These are phyloP conservation scores for Phlogophora meticulosa DNA, from an alignment of 2,888 invertebrate species.

Conservation along the genomic window DNA sequence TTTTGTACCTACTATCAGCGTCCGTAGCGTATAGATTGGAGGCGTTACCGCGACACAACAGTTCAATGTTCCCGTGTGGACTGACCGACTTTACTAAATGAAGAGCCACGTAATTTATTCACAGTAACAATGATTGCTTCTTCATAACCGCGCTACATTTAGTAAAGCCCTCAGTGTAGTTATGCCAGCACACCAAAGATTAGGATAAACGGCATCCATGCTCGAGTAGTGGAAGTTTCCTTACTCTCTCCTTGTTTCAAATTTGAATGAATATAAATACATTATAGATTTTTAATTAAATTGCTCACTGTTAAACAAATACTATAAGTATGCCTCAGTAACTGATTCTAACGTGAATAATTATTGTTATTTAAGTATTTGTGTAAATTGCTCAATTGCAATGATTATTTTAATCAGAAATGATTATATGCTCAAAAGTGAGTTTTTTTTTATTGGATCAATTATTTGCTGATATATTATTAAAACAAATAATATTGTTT, in stretches of 20 bases:
- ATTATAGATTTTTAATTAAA: constrained; percentile 71
- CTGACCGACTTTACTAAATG: constrained; percentile 76
- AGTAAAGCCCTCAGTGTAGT: constrained; percentile 77
- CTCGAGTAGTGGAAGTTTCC: constrained; percentile 74
- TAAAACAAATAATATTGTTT: constrained; percentile 73
- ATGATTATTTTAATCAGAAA: constrained; percentile 81
- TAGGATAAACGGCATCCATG: constrained; percentile 84
- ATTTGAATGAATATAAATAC: constrained; percentile 72
- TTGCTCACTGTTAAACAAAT: constrained; percentile 79
- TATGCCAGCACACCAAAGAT: constrained; percentile 90
- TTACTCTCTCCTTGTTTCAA: constrained; percentile 71
- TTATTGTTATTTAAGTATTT: constrained; percentile 75
- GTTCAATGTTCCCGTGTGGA: constrained; percentile 78
- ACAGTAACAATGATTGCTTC: constrained; percentile 62
- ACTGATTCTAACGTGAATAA: constrained; percentile 77
- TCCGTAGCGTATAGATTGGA: constrained; percentile 86
- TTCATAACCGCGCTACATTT: constrained; percentile 61
- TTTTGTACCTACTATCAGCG: constrained; percentile 89
- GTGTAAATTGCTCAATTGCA: constrained; percentile 86
- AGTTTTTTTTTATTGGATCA: constrained; percentile 85
- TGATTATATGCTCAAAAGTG: constrained; percentile 88
- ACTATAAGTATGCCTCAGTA: constrained; percentile 80
- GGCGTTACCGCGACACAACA: constrained; percentile 86
- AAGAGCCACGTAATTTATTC: constrained; percentile 65
- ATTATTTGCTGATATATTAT: constrained; percentile 77